Conservation (phyloP, 2,888 invertebrate genomes). For the Melinaea menophilus region DNA sequence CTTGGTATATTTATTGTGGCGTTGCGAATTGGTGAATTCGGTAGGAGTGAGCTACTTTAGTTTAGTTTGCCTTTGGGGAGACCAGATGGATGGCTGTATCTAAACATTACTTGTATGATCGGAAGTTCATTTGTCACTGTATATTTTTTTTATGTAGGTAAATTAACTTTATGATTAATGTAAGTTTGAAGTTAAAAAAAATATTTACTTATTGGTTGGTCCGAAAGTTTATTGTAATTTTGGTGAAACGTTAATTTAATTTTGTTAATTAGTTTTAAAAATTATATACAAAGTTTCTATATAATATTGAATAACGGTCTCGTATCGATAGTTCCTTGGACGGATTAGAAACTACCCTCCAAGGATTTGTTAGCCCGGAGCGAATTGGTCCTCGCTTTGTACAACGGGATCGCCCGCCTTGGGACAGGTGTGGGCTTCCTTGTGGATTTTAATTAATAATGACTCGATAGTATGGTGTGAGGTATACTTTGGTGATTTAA, state of each 20-base stretch:
- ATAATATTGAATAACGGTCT: conserved; percentile 12
- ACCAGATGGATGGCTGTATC: conserved; percentile 29
- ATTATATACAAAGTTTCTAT: not conserved
- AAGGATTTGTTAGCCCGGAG: conserved; percentile 62
- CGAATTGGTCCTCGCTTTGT: conserved; percentile 59
- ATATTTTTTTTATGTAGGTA: not conserved
- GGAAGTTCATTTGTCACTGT: not conserved
- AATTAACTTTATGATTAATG: not conserved
- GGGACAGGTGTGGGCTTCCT: conserved; percentile 71
- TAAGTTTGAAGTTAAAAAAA: not conserved
- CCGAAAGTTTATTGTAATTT: too few relatives aligned
- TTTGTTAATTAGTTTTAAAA: too few relatives aligned
- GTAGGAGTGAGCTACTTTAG: conserved; percentile 37
- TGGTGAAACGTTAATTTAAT: too few relatives aligned
- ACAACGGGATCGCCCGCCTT: conserved; percentile 57
- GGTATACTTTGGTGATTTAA: conserved; percentile 53
- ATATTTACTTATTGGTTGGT: too few relatives aligned
- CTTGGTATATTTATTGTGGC: conserved; percentile 67
- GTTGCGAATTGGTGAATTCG: conserved; percentile 50
- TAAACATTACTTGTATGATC: conserved; percentile 12
- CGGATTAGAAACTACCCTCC: conserved; percentile 59
- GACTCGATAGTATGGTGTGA: conserved; percentile 56
- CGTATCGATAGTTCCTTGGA: conserved; percentile 64
- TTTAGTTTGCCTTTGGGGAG: conserved; percentile 21
- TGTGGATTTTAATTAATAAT: conserved; percentile 74